Base-by-base conservation (phyloP, 2,113 vertebrate genomes). In the Neodontobutis hainanensis region DNA sequence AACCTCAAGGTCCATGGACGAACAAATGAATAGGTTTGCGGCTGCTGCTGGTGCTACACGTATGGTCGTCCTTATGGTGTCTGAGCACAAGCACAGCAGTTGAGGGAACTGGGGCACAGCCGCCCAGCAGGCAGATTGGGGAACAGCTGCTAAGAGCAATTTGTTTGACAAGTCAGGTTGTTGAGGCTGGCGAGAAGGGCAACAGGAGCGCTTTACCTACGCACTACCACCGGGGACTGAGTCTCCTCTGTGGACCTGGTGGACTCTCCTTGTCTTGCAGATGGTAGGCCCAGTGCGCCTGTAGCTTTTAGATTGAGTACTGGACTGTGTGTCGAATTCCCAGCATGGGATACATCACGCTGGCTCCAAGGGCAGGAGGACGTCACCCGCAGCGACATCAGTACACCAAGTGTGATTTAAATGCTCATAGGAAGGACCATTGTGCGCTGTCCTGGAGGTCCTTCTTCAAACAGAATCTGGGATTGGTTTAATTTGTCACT, bases 131-230 rank as follows among this genome's bases (percentile, higher is more conserved):
- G 82, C 83, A 85, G 82, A 87, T 82, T 85, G 82, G 65, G 62
- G 65, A 90, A 75, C 85, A 90, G 86, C 83, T 89, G 85, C 80
- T 86, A 48, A 51, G 66, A 86, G 73, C 84, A 84, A 84, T 87
- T 90, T 84, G 77, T 87, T 88, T 84, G 84, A 82, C 85, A 77
- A 72, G 84, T 86, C 66, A 65, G 75, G 81, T 76, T 68, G 82
- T 66, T 59, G 47, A 65, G 58, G 72, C 68, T 58, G 58, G 65
- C 11, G 42, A 73, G 78, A 62, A 75, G 70, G 68, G 74, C 60
- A 64, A 27, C 40, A 44, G 44, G 68, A 52, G 16, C 5, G 15
- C 63, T 80, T 75, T 57, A 72, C 66, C 53, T 61, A 34, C 38
- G 7, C 59, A 72, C 35, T 61, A 48, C 71, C 73, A 72, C 72